These are phyloP conservation scores for Cephus rjabovi DNA, from an alignment of 2,888 invertebrate species.

Conservation along the genomic window DNA sequence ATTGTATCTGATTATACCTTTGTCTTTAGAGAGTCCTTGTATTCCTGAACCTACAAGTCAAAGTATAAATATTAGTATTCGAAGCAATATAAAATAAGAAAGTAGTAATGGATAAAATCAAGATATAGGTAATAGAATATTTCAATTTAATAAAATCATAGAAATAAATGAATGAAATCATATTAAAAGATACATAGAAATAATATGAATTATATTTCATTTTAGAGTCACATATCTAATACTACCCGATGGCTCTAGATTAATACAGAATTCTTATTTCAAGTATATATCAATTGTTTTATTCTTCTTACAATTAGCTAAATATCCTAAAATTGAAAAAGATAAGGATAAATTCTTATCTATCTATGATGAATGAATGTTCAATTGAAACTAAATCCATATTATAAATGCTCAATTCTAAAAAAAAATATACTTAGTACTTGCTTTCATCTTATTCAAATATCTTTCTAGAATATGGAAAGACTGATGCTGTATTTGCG, in stretches of 20 bases:
- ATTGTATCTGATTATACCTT: conserved; percentile 69
- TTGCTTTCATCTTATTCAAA: neutral
- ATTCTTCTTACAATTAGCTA: neutral
- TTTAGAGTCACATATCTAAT: neutral
- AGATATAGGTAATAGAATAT: neutral
- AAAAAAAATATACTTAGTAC: neutral
- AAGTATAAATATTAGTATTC: conserved; percentile 28
- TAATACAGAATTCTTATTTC: neutral
- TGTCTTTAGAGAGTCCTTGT: conserved; percentile 87
- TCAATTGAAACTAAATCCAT: neutral
- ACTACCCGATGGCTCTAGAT: neutral
- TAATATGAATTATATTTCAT: neutral
- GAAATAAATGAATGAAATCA: too few species aligned
- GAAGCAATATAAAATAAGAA: neutral
- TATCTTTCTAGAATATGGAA: neutral
- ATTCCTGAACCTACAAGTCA: conserved; percentile 83
- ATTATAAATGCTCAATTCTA: neutral
- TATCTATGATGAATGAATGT: too few species aligned
- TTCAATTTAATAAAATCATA: neutral
- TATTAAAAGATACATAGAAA: neutral
- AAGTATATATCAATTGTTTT: neutral
- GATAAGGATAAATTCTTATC: neutral
- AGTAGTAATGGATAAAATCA: neutral
- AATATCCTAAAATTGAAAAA: neutral
- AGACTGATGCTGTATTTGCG: neutral